Conservation (phyloP, 1,140 invertebrate species). For the Lethocerus indicus region DNA sequence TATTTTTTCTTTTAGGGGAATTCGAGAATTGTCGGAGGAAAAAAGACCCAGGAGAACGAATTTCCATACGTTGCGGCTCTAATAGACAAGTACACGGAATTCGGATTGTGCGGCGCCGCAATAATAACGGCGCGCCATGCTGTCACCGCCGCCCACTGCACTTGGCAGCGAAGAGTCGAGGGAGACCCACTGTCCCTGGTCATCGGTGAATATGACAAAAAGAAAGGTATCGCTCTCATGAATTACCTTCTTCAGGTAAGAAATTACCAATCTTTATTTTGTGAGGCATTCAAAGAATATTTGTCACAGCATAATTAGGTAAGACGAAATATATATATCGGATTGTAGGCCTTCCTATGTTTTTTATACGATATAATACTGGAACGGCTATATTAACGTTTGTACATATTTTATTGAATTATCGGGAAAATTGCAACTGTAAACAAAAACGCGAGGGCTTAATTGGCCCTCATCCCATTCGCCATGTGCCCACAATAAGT, state of each 20-base stretch:
- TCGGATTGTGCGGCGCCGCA: slow-evolving; percentile 23
- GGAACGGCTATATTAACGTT: no score
- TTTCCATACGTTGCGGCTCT: slow-evolving; percentile 67
- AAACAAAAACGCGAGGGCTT: no score
- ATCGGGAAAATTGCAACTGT: no score
- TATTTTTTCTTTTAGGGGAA: no score
- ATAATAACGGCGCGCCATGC: slow-evolving; percentile 13
- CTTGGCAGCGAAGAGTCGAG: background rate
- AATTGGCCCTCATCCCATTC: no score
- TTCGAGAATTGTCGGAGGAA: slow-evolving; percentile 45
- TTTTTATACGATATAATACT: no score
- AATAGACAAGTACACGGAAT: slow-evolving; percentile 62
- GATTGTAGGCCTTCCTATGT: no score
- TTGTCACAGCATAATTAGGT: no score
- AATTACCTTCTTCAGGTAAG: no score
- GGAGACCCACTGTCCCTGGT: slow-evolving; percentile 25
- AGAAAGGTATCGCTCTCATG: background rate
- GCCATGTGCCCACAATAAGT: no score
- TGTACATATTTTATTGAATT: no score
- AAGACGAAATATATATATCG: no score
- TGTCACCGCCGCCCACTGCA: slow-evolving; percentile 16
- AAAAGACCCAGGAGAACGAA: slow-evolving; percentile 42
- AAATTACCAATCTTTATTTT: background rate
- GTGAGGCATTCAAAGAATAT: background rate
- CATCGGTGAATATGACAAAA: slow-evolving; percentile 33